Percentiles rank a stretch among this genome's conserved stretches.
Evolutionary conservation across 2,113 vertebrate genomes (phyloP).

Genomic region (Microcebus jonahi): DNA sequence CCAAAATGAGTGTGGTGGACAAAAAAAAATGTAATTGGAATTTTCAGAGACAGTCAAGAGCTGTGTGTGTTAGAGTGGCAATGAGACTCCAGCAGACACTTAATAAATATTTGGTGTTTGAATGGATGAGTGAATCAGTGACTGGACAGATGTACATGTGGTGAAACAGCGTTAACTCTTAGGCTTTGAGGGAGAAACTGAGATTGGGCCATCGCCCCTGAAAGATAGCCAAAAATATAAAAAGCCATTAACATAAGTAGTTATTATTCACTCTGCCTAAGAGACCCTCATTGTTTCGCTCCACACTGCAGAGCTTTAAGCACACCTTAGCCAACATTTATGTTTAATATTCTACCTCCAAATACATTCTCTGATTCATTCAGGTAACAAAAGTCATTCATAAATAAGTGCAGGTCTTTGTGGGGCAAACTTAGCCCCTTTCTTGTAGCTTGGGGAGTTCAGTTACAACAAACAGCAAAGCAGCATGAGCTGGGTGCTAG

Average conservation of each 20-base stretch:
- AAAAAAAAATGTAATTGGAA: neutral
- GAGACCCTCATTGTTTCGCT: neutral
- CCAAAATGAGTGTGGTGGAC: neutral
- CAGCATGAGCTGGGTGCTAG: neutral
- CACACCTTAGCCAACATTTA: conserved; percentile 18
- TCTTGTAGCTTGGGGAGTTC: neutral
- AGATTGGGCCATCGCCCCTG: conserved; percentile 33
- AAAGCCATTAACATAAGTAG: conserved; percentile 46
- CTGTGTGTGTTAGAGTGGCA: neutral
- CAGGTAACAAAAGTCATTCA: neutral
- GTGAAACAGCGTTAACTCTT: conserved; percentile 49
- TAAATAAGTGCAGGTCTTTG: neutral
- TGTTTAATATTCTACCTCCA: neutral
- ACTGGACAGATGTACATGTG: neutral
- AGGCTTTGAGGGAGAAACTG: conserved; percentile 34
- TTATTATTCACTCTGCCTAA: conserved; percentile 30
- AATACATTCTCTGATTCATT: conserved; percentile 7
- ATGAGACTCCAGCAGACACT: conserved; percentile 1
- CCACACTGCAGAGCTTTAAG: neutral
- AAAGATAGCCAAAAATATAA: conserved; percentile 53
- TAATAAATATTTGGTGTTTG: conserved; percentile 38
- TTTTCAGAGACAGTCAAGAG: conserved; percentile 55
- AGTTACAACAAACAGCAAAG: neutral
- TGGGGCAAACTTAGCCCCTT: neutral
- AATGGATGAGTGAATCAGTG: conserved; percentile 7